Conservation (phyloP, 2,797 vertebrate genomes). For the Rhabdophis nuchalis region DNA sequence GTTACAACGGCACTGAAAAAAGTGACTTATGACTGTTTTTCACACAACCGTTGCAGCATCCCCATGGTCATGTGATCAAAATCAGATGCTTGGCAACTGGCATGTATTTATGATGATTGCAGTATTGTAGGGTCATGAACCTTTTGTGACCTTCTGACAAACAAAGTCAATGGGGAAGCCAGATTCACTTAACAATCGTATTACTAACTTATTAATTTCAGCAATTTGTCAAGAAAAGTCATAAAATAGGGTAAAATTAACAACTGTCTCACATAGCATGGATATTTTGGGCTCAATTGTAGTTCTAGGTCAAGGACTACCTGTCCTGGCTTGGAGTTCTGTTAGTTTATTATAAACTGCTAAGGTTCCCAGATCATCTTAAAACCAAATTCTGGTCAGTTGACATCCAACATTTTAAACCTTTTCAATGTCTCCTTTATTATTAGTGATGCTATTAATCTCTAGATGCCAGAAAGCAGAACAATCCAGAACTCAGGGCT, state of each 20-base stretch:
- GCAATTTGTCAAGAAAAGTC: background rate
- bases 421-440: background rate
- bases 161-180: background rate
- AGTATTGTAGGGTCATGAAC: background rate
- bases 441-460: background rate
- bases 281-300: background rate
- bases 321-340: background rate
- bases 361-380: background rate
- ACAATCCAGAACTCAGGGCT: background rate
- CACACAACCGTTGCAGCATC: background rate
- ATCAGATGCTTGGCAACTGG: background rate
- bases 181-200: background rate
- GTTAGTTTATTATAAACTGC: background rate
- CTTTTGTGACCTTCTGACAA: background rate
- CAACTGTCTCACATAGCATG: background rate
- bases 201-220: too few relatives aligned
- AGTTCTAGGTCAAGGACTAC: background rate
- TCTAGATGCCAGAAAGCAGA: background rate
- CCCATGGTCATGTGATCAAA: background rate
- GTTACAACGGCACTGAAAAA: too few relatives aligned
- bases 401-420: background rate
- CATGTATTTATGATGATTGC: background rate
- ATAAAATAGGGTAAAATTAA: background rate
- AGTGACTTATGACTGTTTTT: background rate
- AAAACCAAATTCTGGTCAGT: background rate